Percentiles rank a stretch among this genome's conserved stretches.
Conservation (phyloP, 2,797 vertebrate genomes). For the Momotus momota region DNA sequence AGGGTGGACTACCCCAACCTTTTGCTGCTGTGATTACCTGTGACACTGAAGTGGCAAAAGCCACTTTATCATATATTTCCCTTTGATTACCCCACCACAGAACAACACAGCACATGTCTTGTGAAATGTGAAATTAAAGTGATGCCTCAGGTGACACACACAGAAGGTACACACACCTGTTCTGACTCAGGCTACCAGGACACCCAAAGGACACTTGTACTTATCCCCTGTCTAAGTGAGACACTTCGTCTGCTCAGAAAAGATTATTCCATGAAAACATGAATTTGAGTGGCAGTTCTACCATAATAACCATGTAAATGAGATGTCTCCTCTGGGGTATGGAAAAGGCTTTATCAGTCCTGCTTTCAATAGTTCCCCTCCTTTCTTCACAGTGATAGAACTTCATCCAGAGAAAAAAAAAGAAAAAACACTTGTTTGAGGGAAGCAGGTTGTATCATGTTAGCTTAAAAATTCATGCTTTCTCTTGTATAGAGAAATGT, state of each 20-base stretch:
- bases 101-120: background rate
- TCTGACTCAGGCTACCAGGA: background rate
- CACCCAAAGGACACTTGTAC: background rate
- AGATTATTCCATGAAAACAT: background rate
- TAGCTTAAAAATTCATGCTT: background rate
- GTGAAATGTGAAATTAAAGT: background rate
- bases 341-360: background rate
- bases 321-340: background rate
- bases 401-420: background rate
- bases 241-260: background rate
- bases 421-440: background rate
- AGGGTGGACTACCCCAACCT: background rate
- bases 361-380: background rate
- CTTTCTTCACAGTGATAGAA: background rate
- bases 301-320: fast-evolving
- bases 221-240: background rate
- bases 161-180: background rate
- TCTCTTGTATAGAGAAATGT: background rate
- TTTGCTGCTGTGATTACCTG: background rate
- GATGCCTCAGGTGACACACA: background rate
- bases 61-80: background rate
- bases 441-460: background rate
- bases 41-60: background rate
- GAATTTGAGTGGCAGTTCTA: background rate
- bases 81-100: background rate